phyloP scores from a whole-genome alignment of 2,888 invertebrate species.

The Anthophora plumipes region DNA sequence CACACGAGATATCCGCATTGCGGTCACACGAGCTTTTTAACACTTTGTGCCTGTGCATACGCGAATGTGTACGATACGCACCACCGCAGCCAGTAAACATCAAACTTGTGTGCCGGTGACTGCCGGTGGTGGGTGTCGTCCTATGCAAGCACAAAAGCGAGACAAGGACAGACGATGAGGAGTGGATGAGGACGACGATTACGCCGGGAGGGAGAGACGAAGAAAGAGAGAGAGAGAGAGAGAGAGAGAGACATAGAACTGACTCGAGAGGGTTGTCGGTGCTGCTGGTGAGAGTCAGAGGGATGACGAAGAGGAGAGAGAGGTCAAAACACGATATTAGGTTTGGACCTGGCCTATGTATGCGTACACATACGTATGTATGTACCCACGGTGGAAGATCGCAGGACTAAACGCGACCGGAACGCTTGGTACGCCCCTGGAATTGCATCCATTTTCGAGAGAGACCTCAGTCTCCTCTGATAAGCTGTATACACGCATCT shows the following conservation, averaged over 20 bases:
- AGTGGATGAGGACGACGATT: slow-evolving; percentile 43
- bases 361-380: slow-evolving; percentile 57
- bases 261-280: slow-evolving; percentile 21
- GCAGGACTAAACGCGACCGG: slow-evolving; percentile 68
- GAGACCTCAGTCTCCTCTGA: slow-evolving; percentile 67
- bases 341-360: slow-evolving; percentile 61
- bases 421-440: slow-evolving; percentile 73
- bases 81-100: slow-evolving; percentile 68
- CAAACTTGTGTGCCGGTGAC: slow-evolving; percentile 62
- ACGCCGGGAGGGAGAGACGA: slow-evolving; percentile 21
- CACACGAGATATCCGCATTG: slow-evolving; percentile 75
- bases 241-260: slow-evolving; percentile 1
- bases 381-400: slow-evolving; percentile 66
- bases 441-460: slow-evolving; percentile 74
- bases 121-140: slow-evolving; percentile 58
- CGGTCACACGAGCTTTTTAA: slow-evolving; percentile 75
- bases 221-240: slow-evolving; percentile 11
- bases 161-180: slow-evolving; percentile 31
- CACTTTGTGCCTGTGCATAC: slow-evolving; percentile 60
- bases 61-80: slow-evolving; percentile 58
- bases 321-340: slow-evolving; percentile 72
- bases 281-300: slow-evolving; percentile 28
- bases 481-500: slow-evolving; percentile 63
- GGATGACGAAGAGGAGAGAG: slow-evolving; percentile 38
- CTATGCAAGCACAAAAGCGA: slow-evolving; percentile 57